phyloP scores from a whole-genome alignment of 2,797 vertebrate species.

The Enteromius radiatus region DNA sequence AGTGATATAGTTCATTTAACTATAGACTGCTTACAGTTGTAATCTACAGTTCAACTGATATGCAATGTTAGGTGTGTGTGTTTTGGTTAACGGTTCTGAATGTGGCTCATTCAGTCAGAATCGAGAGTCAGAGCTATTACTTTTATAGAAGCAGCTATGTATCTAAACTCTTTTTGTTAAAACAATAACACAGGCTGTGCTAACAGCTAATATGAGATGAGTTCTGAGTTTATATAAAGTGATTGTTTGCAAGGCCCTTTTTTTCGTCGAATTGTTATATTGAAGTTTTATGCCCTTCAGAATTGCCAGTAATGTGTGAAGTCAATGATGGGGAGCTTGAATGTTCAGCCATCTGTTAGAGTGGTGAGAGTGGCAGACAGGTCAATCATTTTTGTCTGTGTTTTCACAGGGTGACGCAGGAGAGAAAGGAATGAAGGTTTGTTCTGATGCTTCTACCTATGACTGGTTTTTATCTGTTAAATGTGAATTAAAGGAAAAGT shows the following conservation, averaged over 20 bases:
- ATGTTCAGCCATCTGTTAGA: slow-evolving; percentile 39
- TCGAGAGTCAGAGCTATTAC: neutral
- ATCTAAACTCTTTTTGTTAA: neutral
- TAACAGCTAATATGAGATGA: neutral
- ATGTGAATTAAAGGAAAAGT: neutral
- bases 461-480: neutral
- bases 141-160: neutral
- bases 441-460: slow-evolving; percentile 34
- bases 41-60: neutral
- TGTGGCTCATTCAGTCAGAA: neutral
- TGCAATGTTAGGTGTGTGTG: neutral
- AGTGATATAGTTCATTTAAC: neutral
- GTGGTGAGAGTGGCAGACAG: neutral
- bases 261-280: neutral
- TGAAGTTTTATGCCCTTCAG: slow-evolving; percentile 22
- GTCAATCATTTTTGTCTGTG: slow-evolving; percentile 44
- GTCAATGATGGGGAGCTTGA: slow-evolving; percentile 13
- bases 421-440: slow-evolving; percentile 83
- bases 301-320: slow-evolving; percentile 25
- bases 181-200: neutral
- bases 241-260: neutral
- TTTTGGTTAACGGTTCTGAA: neutral
- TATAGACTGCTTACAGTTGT: neutral
- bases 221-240: neutral
- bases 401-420: slow-evolving; percentile 83